Base-by-base conservation (phyloP, 2,113 vertebrate genomes). In the Saimiri boliviensis region DNA sequence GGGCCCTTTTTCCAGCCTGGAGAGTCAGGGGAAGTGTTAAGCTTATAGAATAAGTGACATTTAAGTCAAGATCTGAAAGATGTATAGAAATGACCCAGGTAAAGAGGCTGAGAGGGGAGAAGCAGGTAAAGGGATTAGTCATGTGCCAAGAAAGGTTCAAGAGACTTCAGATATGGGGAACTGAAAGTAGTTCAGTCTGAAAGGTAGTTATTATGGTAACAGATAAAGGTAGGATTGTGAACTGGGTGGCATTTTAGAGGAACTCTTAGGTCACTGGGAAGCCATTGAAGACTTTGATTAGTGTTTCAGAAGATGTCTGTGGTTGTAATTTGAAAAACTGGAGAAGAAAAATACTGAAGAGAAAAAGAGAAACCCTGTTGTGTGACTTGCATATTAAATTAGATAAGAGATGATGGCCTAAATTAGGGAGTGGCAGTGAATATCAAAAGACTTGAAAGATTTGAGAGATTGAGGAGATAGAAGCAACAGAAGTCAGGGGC, bases 221-320 rank as follows among this genome's bases (percentile, higher is more conserved):
- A 88, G 60, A 37, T 92, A 35, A 80, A 74, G 35, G 40, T 70
- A 42, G 68, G 35, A 5, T 81, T 40, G 90, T 93, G 73, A 86
- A 89, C 25, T 60, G 40, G 13, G 23, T 52, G 70, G 1, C 27
- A 52, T 45, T 49, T 74, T 76, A 93, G 47, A 73, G 71, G 11
- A 73, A 42, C 71, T 74, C 6, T 40, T 79, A 81, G 25, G 8
- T 89, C 58, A 77, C 25, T 70, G 23, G 40, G 37, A 95, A 80
- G 30, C 93, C 37, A 74, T 25, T 90, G 30, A 80, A 87, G 30
- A 93, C 32, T 68, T 92, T 84, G 42, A 37, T 94, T 92, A 58
- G 52, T 85, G 49, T 96, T 96, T 79, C 45, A 54, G 63, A 95
- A 85, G 56, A 77, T 93, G 77, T 63, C 14, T 40, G 25, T 94